These are phyloP conservation scores for Phrynocephalus vlangalii DNA, from an alignment of 2,797 vertebrate species.

Conservation along the genomic window DNA sequence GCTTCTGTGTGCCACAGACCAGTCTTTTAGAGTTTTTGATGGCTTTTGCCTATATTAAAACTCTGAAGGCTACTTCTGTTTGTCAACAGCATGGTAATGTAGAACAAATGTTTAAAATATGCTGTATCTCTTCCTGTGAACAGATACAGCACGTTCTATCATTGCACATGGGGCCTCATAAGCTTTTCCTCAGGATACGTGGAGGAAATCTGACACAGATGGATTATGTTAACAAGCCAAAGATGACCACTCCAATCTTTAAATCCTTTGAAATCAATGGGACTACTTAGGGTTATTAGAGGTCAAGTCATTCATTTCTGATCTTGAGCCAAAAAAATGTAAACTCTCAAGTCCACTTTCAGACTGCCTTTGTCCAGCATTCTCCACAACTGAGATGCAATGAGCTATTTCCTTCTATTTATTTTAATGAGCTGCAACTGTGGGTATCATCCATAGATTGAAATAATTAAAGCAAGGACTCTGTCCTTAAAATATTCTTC, in stretches of 20 bases:
- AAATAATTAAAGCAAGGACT: conserved; percentile 30
- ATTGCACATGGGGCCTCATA: conserved; percentile 42
- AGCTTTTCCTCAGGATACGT: conserved; percentile 51
- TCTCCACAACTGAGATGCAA: conserved; percentile 30
- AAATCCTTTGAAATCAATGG: conserved; percentile 43
- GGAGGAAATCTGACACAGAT: conserved; percentile 14
- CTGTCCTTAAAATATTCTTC: not conserved
- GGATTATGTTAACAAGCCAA: conserved; percentile 11
- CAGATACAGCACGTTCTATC: conserved; percentile 23
- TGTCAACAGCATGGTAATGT: conserved; percentile 1
- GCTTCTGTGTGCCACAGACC: not conserved
- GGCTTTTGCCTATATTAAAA: not conserved
- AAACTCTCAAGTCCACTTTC: conserved; percentile 31
- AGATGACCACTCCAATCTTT: conserved; percentile 4
- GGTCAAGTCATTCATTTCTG: conserved; percentile 22
- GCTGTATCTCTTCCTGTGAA: conserved; percentile 53
- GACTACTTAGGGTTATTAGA: conserved; percentile 23
- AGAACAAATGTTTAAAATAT: conserved; percentile 44
- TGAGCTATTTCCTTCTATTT: conserved; percentile 41
- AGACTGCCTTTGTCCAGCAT: conserved; percentile 22
- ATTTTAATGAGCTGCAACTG: conserved; percentile 25
- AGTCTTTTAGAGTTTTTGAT: not conserved
- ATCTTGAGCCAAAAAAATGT: conserved; percentile 36
- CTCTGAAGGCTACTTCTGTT: not conserved
- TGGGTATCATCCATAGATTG: conserved; percentile 9